These are phyloP conservation scores for Netelia melanura DNA, from an alignment of 2,888 invertebrate genomes.

Conservation along the genomic window DNA sequence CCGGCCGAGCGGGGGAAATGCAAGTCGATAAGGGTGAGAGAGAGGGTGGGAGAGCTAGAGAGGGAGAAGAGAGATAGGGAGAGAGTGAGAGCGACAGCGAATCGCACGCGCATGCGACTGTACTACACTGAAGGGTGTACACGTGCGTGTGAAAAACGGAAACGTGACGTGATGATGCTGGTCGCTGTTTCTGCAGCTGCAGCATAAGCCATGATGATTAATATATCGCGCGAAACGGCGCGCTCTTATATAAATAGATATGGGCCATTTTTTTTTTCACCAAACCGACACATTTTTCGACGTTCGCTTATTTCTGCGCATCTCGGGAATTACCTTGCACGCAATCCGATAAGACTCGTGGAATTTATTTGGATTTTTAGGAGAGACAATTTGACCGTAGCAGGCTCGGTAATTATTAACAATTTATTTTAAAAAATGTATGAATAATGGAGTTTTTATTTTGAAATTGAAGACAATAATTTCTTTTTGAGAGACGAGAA, in stretches of 20 bases:
- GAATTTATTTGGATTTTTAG: not conserved
- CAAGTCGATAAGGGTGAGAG: constrained; percentile 30
- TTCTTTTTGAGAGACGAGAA: not conserved
- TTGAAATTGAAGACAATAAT: too few species aligned
- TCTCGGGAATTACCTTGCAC: not conserved
- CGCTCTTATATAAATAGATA: not conserved
- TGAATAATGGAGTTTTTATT: too few species aligned
- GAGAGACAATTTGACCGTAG: not conserved
- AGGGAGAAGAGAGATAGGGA: not conserved
- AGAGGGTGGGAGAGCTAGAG: not conserved
- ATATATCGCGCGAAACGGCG: constrained; percentile 21
- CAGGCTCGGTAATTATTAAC: too few species aligned
- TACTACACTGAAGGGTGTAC: constrained; percentile 52
- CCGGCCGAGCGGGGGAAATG: constrained; percentile 28
- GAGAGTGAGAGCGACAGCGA: constrained; percentile 22
- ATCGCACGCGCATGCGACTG: constrained; percentile 33
- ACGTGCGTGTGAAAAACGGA: constrained; percentile 66
- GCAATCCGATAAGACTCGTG: not conserved
- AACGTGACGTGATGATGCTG: constrained; percentile 54
- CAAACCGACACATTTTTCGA: not conserved
- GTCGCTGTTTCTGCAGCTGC: constrained; percentile 39
- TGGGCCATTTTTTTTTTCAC: not conserved
- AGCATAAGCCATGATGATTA: constrained; percentile 34
- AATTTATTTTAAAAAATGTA: too few species aligned
- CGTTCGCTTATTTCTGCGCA: not conserved